phyloP scores from a whole-genome alignment of 2,797 vertebrate genomes.

The Muraenolepis orangiensis region DNA sequence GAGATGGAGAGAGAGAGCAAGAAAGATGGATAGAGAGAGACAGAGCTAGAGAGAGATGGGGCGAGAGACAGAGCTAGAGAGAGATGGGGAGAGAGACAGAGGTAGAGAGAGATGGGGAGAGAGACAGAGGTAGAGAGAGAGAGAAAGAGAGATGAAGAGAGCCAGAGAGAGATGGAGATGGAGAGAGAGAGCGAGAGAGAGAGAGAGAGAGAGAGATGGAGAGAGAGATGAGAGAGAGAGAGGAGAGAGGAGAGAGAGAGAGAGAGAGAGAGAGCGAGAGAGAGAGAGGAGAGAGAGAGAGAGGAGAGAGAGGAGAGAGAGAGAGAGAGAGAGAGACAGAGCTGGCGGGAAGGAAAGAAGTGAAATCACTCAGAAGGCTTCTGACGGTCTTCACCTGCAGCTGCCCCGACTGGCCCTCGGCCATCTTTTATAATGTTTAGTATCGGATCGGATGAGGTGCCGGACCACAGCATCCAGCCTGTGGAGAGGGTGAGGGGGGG shows the following conservation, averaged over 20 bases:
- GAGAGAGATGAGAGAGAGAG: neutral
- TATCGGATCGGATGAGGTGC: constrained; percentile 13
- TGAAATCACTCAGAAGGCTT: neutral
- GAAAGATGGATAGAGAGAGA: too few species aligned
- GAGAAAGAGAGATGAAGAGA: neutral
- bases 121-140: neutral
- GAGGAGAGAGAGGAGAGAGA: neutral
- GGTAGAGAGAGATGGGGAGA: neutral
- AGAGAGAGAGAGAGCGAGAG: neutral
- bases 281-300: neutral
- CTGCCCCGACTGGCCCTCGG: constrained; percentile 4
- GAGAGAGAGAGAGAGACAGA: neutral
- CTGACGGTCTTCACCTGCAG: neutral
- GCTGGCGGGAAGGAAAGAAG: neutral
- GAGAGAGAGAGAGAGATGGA: neutral
- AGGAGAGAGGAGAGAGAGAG: neutral
- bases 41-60: neutral
- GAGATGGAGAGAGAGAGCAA: neutral
- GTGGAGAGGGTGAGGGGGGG: neutral
- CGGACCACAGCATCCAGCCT: constrained; percentile 30
- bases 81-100: neutral
- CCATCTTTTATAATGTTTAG: constrained; percentile 11
- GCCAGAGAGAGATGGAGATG: neutral
- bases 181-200: neutral
- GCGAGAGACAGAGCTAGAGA: too few species aligned